phyloP scores from a whole-genome alignment of 2,888 invertebrate species.

The Lepidochrysops patricia region DNA sequence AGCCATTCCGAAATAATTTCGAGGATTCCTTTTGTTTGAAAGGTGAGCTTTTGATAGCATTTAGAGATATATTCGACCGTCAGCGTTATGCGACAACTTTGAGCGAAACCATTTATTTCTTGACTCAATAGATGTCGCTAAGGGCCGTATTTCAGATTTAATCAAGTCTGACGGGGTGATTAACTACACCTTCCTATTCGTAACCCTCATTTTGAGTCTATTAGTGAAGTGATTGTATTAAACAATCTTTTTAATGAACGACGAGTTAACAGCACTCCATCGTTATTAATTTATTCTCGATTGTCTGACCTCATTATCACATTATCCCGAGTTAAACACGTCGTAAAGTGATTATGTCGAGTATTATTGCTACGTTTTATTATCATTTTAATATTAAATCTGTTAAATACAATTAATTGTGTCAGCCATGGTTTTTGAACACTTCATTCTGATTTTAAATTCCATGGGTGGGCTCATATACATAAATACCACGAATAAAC shows the following conservation, averaged over 20 bases:
- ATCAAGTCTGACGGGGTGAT: conserved; percentile 62
- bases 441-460: too few species aligned
- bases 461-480: too few species aligned
- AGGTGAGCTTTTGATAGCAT: conserved; percentile 32
- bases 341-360: background rate
- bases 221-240: conserved; percentile 31
- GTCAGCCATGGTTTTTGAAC: background rate
- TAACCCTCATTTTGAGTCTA: conserved; percentile 37
- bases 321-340: conserved; percentile 3
- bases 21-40: conserved; percentile 62
- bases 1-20: conserved; percentile 65
- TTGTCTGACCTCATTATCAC: conserved; percentile 4
- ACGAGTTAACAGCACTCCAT: background rate
- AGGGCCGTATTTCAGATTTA: conserved; percentile 63
- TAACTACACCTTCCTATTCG: conserved; percentile 54
- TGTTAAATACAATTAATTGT: background rate
- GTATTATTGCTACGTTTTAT: background rate
- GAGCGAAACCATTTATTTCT: conserved; percentile 61
- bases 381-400: background rate
- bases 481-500: too few species aligned
- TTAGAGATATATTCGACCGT: conserved; percentile 49
- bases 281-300: conserved; percentile 9
- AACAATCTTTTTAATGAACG: conserved; percentile 19
- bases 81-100: conserved; percentile 62
- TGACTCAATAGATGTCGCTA: conserved; percentile 57